Evolutionary conservation across 30 jellyfish, hydroid and myxozoan genomes (phyloP), one percentile per base, ranked within the genome.

Genomic region (Nemopilema nomurai): DNA sequence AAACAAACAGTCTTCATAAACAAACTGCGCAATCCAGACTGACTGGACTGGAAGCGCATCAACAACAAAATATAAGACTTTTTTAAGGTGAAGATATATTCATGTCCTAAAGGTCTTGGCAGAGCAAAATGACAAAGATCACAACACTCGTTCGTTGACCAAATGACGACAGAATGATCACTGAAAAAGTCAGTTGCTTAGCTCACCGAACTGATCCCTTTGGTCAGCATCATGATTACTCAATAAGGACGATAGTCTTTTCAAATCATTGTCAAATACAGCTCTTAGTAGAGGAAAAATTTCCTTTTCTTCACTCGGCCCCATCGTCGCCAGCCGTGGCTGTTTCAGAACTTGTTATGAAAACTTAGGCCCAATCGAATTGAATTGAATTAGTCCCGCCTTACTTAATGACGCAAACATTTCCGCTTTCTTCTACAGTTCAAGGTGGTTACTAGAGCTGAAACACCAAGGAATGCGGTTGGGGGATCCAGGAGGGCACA

Each of bases 171-270:
- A 69, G 9, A 20, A 29, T 6, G 52, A 18, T 4, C 6, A 64
- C 64, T 21, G 16, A 7, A 1, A 1, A 16, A 18, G 31, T 21
- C 20, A 31, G 64, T 0, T 28, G 41, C 79, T 23, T 0, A 41
- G 26, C 90, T 53, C 62, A 93, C 98, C 98, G 52, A 63, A 64
- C 22, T 41, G 79, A 64, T 93, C 98, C 81, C 89, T 93, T 51
- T 93, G 90, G 85, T 93, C 92, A 21, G 90, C 92, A 53, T 93
- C 96, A 69, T 80, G 80, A n/a, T 71, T 41, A 1, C 84, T 72
- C 22, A 93, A 81, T 13, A 88, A 87, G 41, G 80, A n/a, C 3
- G 89, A 51, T 23, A 93, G 62, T 20, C 18, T 33, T 70, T 89
- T 68, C 17, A 67, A 8, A 68, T 93, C 97, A 26, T 88, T 84